phyloP scores from a whole-genome alignment of 2,797 vertebrate species.

The Champsocephalus esox region DNA sequence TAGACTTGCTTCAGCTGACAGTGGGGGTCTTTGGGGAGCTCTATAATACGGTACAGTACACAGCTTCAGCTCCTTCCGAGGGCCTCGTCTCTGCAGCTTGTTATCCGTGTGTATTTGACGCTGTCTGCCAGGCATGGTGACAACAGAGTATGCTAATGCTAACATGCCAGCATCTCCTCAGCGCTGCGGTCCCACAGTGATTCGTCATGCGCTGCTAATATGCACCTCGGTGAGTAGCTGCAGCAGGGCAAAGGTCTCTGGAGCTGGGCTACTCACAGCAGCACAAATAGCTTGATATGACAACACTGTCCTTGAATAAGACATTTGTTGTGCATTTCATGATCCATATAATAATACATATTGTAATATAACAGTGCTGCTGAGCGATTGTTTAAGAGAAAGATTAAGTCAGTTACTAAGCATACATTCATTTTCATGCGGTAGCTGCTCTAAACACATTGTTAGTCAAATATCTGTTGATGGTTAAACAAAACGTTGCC shows the following conservation, averaged over 20 bases:
- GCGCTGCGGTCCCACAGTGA: slow-evolving; percentile 32
- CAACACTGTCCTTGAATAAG: neutral
- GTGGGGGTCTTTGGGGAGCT: slow-evolving; percentile 50
- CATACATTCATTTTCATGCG: too few relatives aligned
- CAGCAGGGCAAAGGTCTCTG: slow-evolving; percentile 12
- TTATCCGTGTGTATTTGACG: slow-evolving; percentile 54
- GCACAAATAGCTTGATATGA: neutral
- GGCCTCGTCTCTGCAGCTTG: slow-evolving; percentile 61
- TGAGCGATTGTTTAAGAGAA: too few relatives aligned
- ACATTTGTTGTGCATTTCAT: neutral
- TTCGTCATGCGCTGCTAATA: slow-evolving; percentile 34
- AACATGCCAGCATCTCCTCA: slow-evolving; percentile 40
- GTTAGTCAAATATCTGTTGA: too few relatives aligned
- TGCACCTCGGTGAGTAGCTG: neutral
- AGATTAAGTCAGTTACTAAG: too few relatives aligned
- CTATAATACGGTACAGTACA: slow-evolving; percentile 10
- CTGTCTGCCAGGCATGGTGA: slow-evolving; percentile 34
- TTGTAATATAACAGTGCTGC: neutral
- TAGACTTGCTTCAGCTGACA: slow-evolving; percentile 51
- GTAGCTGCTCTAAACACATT: too few relatives aligned
- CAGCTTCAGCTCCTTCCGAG: slow-evolving; percentile 23
- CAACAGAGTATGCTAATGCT: slow-evolving; percentile 59
- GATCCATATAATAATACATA: neutral
- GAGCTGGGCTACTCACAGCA: slow-evolving; percentile 41
- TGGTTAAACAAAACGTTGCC: too few relatives aligned